Evolutionary conservation across 2,797 vertebrate genomes (phyloP).

Genomic region (Holocentrus rufus): DNA sequence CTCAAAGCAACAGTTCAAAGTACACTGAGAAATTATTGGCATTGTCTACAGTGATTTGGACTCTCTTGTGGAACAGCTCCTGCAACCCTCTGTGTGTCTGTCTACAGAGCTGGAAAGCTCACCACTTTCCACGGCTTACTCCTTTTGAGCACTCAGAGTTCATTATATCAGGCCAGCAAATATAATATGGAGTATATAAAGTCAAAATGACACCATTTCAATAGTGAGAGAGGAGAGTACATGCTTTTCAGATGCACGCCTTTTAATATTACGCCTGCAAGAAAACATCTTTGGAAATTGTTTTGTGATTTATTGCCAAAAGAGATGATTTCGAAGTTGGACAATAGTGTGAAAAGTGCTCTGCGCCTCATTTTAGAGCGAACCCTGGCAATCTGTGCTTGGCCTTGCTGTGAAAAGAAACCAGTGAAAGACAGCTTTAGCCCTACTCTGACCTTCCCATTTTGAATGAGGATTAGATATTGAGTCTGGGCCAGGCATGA

Average conservation of each 20-base stretch:
- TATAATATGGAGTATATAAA: slow-evolving; percentile 48
- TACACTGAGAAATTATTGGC: slow-evolving; percentile 1
- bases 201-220: slow-evolving; percentile 53
- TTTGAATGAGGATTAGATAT: slow-evolving; percentile 58
- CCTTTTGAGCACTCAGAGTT: slow-evolving; percentile 36
- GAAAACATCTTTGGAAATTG: slow-evolving; percentile 48
- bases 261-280: slow-evolving; percentile 45
- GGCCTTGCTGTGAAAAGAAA: slow-evolving; percentile 11
- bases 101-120: slow-evolving; percentile 20
- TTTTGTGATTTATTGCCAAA: background rate
- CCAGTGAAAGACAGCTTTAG: slow-evolving; percentile 59
- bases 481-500: slow-evolving; percentile 42
- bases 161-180: slow-evolving; percentile 23
- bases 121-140: slow-evolving; percentile 33
- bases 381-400: slow-evolving; percentile 47
- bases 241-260: slow-evolving; percentile 51
- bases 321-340: background rate
- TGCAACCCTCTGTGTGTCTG: slow-evolving; percentile 8
- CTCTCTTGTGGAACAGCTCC: slow-evolving; percentile 12
- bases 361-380: slow-evolving; percentile 57
- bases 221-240: slow-evolving; percentile 40
- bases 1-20: background rate
- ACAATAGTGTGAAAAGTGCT: slow-evolving; percentile 19
- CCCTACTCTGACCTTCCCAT: slow-evolving; percentile 58
- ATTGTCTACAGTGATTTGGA: slow-evolving; percentile 3